Percentiles rank a stretch among this genome's conserved stretches.
phyloP scores from a whole-genome alignment of 2,113 vertebrate species.

The Bubo blakistoni region DNA sequence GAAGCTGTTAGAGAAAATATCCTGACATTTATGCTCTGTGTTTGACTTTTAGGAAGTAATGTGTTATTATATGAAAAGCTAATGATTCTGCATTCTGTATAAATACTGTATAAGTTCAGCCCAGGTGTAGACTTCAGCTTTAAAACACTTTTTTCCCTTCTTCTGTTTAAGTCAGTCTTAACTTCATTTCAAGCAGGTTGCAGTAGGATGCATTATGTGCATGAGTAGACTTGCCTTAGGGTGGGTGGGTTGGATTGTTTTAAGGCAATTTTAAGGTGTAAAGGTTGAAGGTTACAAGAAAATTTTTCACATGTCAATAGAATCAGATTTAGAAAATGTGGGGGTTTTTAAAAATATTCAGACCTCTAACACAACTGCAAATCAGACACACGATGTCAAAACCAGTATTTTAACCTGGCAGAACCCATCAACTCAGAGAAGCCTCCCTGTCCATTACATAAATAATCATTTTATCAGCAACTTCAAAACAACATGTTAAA shows the following conservation, averaged over 20 bases:
- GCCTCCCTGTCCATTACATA: not conserved
- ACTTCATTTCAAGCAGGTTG: not conserved
- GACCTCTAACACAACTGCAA: not conserved
- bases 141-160: not conserved
- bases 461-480: not conserved
- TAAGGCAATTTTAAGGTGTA: not conserved
- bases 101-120: not conserved
- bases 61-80: not conserved
- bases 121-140: not conserved
- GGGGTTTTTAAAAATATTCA: not conserved
- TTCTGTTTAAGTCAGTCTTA: not conserved
- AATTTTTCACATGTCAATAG: not conserved
- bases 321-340: not conserved
- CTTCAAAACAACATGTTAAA: not conserved
- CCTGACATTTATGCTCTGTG: not conserved
- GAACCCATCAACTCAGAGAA: not conserved
- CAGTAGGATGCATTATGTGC: not conserved
- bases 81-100: not conserved
- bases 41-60: constrained; percentile 11
- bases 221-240: not conserved
- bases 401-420: not conserved
- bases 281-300: not conserved
- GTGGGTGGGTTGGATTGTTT: not conserved
- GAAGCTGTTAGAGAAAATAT: not conserved
- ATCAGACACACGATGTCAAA: not conserved